Base-by-base conservation (phyloP, 2,888 invertebrate species). In the Parnassius apollo region DNA sequence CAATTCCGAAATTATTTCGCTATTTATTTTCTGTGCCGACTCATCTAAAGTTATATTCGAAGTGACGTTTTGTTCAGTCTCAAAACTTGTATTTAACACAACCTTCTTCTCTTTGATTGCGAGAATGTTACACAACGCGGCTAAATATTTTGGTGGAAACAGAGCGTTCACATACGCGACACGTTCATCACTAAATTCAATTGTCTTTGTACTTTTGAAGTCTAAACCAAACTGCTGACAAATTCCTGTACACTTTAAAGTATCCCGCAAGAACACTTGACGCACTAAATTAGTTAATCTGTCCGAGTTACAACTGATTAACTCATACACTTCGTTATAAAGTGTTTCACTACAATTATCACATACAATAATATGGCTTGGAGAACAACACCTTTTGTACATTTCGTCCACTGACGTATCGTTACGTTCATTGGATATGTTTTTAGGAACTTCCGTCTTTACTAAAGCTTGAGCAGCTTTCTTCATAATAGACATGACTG, bases 401-500 rank as follows among this genome's bases (percentile, higher is more conserved):
- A 80, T 78, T 77, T 83, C 75, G 72, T 86, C 82, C 68, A 85
- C 83, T 48, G 85, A 82, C 70, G 89, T 88, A 73, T 88, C 88
- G 74, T 91, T 90, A 70, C 83, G 82, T 78, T 87, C 85, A 69
- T 86, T 90, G 65, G 92, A 92, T 64, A 93, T 93, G 75, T 94
- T 93, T 80, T 94, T 94, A 69, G 93, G 93, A 75, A 92, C 90
- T 85, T 94, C 94, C 11, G 94, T 93, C 78, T 96, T 96, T 1
- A 95, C 96, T 71, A 98, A 91, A 48, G 95, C 97, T 86, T 96
- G 95, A 9, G 97, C 97, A 1, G 97, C 98, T 85, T 97, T 97
- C 81, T 97, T 97, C 61, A 98, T 96, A 69, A 98, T 96, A 55
- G 96, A 96, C 80, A 98, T 94, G 52, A 98, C 98, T 0, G 97